These are phyloP conservation scores for Drosophila insularis DNA, from an alignment of 1,140 invertebrate genomes.

Conservation along the genomic window DNA sequence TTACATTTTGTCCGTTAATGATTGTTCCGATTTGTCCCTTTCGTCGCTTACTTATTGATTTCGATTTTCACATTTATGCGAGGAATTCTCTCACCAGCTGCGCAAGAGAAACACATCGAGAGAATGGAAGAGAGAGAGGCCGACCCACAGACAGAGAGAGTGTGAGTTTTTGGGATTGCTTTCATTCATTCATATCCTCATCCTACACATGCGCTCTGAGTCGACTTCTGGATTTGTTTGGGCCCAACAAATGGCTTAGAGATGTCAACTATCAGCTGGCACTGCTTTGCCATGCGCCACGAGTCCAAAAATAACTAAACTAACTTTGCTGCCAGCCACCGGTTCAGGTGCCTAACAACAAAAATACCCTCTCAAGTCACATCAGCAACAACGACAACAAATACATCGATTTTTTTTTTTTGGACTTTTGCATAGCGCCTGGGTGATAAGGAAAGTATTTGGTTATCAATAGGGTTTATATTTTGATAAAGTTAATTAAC, in stretches of 20 bases:
- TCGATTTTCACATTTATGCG: conserved; percentile 68
- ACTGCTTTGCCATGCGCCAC: conserved; percentile 11
- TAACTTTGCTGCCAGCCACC: background rate
- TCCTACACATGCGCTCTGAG: conserved; percentile 47
- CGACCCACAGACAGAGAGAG: conserved; percentile 21
- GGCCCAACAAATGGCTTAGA: conserved; percentile 5
- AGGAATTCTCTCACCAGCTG: conserved; percentile 48
- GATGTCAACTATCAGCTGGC: conserved; percentile 45
- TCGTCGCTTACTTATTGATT: conserved; percentile 78
- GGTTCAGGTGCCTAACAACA: background rate
- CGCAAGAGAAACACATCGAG: conserved; percentile 15
- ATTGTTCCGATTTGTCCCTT: conserved; percentile 14
- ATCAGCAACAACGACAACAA: background rate
- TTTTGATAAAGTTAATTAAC: background rate
- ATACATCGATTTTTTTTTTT: background rate
- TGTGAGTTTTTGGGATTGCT: background rate
- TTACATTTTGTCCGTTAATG: conserved; percentile 29
- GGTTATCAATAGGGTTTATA: background rate
- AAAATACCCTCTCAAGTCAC: background rate
- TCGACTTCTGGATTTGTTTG: conserved; percentile 31
- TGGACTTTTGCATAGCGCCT: background rate
- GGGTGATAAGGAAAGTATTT: background rate
- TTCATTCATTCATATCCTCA: conserved; percentile 60
- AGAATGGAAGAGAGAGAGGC: background rate
- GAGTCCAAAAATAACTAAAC: conserved; percentile 14